Evolutionary conservation across 2,888 invertebrate species (phyloP), one percentile per base, ranked within the genome.

Genomic region (Netelia inedita): DNA sequence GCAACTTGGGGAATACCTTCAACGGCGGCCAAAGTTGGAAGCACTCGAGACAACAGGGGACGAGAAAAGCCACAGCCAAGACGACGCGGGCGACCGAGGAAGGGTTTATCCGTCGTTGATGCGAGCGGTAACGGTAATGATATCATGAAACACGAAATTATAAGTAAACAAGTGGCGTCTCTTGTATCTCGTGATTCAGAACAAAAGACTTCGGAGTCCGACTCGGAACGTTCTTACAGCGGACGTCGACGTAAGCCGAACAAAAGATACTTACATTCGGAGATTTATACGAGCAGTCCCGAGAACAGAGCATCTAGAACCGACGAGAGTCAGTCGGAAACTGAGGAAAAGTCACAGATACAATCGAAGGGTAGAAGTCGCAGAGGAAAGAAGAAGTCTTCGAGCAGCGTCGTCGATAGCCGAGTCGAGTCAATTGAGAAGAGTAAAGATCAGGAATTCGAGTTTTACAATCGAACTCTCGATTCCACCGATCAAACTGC

Each of bases 271-370:
- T 74, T 87, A 65, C 89, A 81, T 41, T 89, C 92, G 9, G 89
- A 89, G 14, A 85, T 89, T 66, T 91, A 90, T 57, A 68, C 89
- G 14, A 89, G 89, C 63, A 91, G 90, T 83, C 79, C 90, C 41
- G 91, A 92, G 41, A 88, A 90, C n/a, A 88, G 87, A 68, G 83
- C 89, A 3, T 84, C 89, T 16, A 91, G 86, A 84, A 91, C 90
- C 11, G 92, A 93, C 74, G 92, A 93, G 19, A 92, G 92, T 84
- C 91, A 92, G 75, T 92, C 91, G 9, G 92, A 93, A 63, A 90
- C 83, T 0, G 92, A 93, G 2, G 91, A 92, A 19, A 92, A 89
- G 74, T 19, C 53, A 46, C 74, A 75, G 1, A 89, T 89, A 53
- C 87, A 82, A 69, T 53, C 68, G 3, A 85, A 85, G 74, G 73